Evolutionary conservation across 64 coral and sea anemone genomes (phyloP).

Genomic region (Montipora cactus): DNA sequence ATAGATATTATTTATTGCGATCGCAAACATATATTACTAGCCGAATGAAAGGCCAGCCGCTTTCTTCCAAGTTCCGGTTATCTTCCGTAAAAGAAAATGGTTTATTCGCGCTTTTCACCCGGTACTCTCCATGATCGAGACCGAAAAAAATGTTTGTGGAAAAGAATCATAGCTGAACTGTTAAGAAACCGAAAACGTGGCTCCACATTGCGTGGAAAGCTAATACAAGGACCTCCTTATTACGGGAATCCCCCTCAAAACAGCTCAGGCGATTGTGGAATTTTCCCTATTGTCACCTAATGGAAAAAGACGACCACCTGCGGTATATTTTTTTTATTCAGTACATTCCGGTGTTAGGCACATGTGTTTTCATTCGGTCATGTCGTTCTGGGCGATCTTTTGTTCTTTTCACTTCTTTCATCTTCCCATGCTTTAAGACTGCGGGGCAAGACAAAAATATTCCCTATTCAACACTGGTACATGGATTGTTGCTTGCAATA

Average conservation of each 20-base stretch:
- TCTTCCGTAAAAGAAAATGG: background rate
- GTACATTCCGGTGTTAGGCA: no score
- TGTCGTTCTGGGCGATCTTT: background rate
- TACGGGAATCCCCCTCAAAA: slow-evolving; percentile 39
- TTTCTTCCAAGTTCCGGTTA: slow-evolving; percentile 10
- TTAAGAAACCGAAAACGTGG: background rate
- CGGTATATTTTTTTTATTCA: background rate
- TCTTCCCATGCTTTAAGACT: no score
- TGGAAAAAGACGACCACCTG: background rate
- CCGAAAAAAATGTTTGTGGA: background rate
- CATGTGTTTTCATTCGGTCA: no score
- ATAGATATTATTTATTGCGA: no score
- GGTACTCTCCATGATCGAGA: background rate
- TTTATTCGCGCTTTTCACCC: slow-evolving; percentile 2
- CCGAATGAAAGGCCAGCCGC: background rate
- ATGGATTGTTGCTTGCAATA: background rate
- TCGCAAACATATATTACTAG: no score
- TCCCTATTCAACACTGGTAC: background rate
- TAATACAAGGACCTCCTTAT: slow-evolving; percentile 15
- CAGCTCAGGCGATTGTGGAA: background rate
- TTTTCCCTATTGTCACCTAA: slow-evolving; percentile 13
- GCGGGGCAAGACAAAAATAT: background rate
- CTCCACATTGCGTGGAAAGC: slow-evolving; percentile 20
- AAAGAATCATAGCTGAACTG: background rate
- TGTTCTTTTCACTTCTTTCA: no score